A percentile compares a stretch with the other conserved stretches of the same genome.
Conservation (phyloP, 2,888 invertebrate species). For the Agrotis puta region DNA sequence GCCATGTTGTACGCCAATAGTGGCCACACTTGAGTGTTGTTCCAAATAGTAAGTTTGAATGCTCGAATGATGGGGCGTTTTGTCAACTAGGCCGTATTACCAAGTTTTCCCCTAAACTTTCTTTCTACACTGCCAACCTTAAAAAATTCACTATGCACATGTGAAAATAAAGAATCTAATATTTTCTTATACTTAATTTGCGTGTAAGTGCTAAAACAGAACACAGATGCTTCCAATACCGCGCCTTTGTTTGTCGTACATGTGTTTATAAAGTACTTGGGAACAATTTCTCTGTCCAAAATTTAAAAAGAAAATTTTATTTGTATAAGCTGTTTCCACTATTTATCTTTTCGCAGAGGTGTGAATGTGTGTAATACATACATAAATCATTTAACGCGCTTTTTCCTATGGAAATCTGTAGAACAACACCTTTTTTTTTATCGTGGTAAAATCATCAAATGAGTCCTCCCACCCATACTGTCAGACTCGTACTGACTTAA, state of each 20-base stretch:
- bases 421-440: too few relatives aligned
- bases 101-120: neutral
- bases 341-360: slow-evolving; percentile 19
- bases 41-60: too few relatives aligned
- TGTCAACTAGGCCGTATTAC: too few relatives aligned
- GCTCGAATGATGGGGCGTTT: too few relatives aligned
- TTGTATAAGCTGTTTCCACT: slow-evolving; percentile 29
- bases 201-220: slow-evolving; percentile 51
- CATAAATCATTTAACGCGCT: neutral
- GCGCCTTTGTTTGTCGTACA: slow-evolving; percentile 38
- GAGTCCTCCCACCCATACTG: too few relatives aligned
- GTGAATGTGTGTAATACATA: neutral
- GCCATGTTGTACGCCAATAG: too few relatives aligned
- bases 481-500: too few relatives aligned
- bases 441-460: too few relatives aligned
- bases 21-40: too few relatives aligned
- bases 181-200: slow-evolving; percentile 34
- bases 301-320: slow-evolving; percentile 22
- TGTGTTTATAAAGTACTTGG: slow-evolving; percentile 22
- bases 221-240: slow-evolving; percentile 6
- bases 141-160: slow-evolving; percentile 22
- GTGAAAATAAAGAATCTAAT: slow-evolving; percentile 42
- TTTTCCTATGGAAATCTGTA: neutral
- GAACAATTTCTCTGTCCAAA: slow-evolving; percentile 18
- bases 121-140: slow-evolving; percentile 24